Evolutionary conservation across 2,888 invertebrate species (phyloP), one percentile per base, ranked within the genome.

Genomic region (Ceriagrion tenellum): DNA sequence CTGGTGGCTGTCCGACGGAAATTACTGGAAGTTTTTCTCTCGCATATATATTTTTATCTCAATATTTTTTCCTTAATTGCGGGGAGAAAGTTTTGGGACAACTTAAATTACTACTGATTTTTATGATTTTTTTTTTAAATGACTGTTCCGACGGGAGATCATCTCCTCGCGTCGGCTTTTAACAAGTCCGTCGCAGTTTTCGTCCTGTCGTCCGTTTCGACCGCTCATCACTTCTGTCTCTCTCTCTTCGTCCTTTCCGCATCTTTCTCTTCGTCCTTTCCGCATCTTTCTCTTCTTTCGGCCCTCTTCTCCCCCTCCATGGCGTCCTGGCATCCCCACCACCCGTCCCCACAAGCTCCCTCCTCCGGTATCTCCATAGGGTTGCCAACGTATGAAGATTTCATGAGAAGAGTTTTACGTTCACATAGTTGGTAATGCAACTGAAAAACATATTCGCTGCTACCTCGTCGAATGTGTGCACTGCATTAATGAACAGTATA

Each of bases 161-260:
- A 35, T 81, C 81, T 0, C 81, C 59, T 8, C 4, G 35, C 81
- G 16, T 23, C 81, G 81, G 35, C 35, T 81, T 81, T 69, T 69
- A 69, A 69, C 81, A 81, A 81, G 81, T 35, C 81, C 81, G 81
- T 30, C 81, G 81, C 81, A 35, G 81, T 81, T 81, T 81, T 26
- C 81, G 16, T 59, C 59, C 81, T 35, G 35, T 35, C 81, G 35
- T 81, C 35, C 81, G 81, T 35, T 81, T 81, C 35, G 30, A 35
- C 81, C 10, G 81, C 35, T 81, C 81, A 26, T 26, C 26, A 35
- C 26, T 26, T 10, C 26, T 35, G 0, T 35, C 81, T 35, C 81
- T 13, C 35, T 81, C 35, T 35, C 81, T 13, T 35, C 35, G 30
- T 35, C 81, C 30, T 81, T 81, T 16, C 56, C 56, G 56, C 12